These are phyloP conservation scores for Pocillopora damicornis DNA, from an alignment of 64 coral and sea anemone genomes.

Conservation along the genomic window DNA sequence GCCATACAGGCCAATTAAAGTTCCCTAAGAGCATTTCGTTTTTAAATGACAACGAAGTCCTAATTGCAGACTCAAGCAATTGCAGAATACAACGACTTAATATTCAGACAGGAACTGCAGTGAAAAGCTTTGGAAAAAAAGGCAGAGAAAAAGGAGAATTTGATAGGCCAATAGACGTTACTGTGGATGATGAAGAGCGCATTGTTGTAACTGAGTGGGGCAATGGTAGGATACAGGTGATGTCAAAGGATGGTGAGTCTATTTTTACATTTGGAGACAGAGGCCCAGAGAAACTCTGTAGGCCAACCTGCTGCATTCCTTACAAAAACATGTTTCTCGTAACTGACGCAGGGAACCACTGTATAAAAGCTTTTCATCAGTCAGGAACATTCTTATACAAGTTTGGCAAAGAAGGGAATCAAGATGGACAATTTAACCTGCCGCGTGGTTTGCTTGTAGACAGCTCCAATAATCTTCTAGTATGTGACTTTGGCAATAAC, in stretches of 20 bases:
- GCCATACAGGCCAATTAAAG: neutral
- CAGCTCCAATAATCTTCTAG: conserved; percentile 5
- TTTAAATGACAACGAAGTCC: conserved; percentile 18
- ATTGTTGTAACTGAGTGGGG: conserved; percentile 36
- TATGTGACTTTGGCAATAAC: conserved; percentile 16
- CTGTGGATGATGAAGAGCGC: conserved; percentile 31
- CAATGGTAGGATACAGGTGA: conserved; percentile 31
- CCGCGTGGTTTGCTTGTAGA: conserved; percentile 36
- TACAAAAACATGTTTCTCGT: conserved; percentile 13
- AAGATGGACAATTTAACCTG: neutral
- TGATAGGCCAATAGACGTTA: conserved; percentile 12
- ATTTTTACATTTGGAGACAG: conserved; percentile 4
- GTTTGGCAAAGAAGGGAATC: neutral
- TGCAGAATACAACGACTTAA: conserved; percentile 44
- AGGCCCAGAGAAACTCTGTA: neutral
- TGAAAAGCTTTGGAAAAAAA: conserved; percentile 29
- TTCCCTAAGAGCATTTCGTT: conserved; percentile 37
- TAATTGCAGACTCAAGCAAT: conserved; percentile 27
- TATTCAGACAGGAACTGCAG: conserved; percentile 29
- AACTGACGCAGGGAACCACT: conserved; percentile 3
- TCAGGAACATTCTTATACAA: conserved; percentile 1
- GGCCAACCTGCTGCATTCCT: conserved; percentile 1
- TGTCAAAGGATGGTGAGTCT: conserved; percentile 16
- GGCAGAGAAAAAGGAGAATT: conserved; percentile 48
- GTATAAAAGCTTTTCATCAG: conserved; percentile 34